Evolutionary conservation across 2,113 vertebrate species (phyloP), one percentile per base, ranked within the genome.

Genomic region (Burhinus oedicnemus): DNA sequence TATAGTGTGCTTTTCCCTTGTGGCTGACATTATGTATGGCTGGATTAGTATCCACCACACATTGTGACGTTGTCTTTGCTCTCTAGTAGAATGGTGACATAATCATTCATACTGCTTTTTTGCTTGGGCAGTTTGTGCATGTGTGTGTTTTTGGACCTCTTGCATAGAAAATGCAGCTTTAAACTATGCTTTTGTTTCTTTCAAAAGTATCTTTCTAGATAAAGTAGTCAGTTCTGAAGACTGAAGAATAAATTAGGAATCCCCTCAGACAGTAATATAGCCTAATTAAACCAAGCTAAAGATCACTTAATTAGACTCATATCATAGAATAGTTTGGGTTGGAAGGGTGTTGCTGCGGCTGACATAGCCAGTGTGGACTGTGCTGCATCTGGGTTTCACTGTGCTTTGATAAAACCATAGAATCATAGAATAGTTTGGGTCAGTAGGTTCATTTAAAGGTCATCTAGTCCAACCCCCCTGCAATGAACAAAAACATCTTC

Each of bases 181-280:
- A 66, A 78, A 68, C 21, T 47, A 5, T 89, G 51, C 11, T 69
- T 92, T 89, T 45, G 12, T 57, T 82, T 75, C 47, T 83, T 66
- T 78, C 11, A 44, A 29, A 92, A 91, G 12, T 51, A 23, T 51
- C 49, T 51, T 0, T 0, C 18, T 38, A 80, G 47, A 42, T 87
- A 84, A 91, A 51, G 45, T 22, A 82, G 70, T 60, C 23, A 57
- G 42, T 61, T 81, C n/a, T 75, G 51, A 86, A 81, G 17, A 68
- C 38, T 42, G 27, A 94, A 45, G 27, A 94, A 90, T 79, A 96
- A 91, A 92, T 93, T 72, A 90, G 58, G 44, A 86, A 88, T 74
- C n/a, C 23, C 14, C 68, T 83, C 70, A 85, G 70, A 83, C 25
- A 76, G 40, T 38, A 83, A 91, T 54, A 12, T 15, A 69, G 29